phyloP scores from a whole-genome alignment of 2,888 invertebrate genomes.

The Netelia fuscicornis region DNA sequence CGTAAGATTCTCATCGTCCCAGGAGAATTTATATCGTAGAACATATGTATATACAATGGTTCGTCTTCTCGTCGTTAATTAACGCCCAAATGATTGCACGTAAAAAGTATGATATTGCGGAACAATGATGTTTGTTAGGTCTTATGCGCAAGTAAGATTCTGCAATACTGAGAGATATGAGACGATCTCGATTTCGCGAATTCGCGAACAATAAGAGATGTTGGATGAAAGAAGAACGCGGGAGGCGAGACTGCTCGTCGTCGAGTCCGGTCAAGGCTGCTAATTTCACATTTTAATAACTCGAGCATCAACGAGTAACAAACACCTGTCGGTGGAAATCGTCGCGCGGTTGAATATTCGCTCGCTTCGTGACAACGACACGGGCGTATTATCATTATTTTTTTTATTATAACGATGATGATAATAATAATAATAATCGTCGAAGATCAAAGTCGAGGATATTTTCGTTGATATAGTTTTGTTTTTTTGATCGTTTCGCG shows the following conservation, averaged over 20 bases:
- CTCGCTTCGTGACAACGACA: constrained; percentile 35
- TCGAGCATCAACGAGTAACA: constrained; percentile 20
- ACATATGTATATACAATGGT: constrained; percentile 15
- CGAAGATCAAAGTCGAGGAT: constrained; percentile 8
- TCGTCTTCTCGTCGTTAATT: constrained; percentile 46
- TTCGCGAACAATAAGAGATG: background rate
- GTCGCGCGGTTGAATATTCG: constrained; percentile 52
- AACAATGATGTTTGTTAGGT: constrained; percentile 42
- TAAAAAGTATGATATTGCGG: constrained; percentile 27
- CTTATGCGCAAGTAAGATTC: constrained; percentile 22
- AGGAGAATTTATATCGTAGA: background rate
- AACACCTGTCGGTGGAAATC: constrained; percentile 32
- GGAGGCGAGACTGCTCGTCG: background rate
- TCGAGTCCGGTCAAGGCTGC: constrained; percentile 48
- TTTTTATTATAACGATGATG: background rate
- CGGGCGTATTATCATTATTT: too few relatives aligned
- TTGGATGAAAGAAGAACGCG: background rate
- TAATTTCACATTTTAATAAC: constrained; percentile 47
- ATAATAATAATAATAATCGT: background rate
- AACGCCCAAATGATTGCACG: constrained; percentile 45
- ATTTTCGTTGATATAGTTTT: background rate
- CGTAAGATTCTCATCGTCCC: background rate
- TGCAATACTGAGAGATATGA: constrained; percentile 25
- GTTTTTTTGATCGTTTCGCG: background rate
- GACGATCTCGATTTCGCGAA: constrained; percentile 28